Conservation (phyloP, 2,888 invertebrate species). For the Mythimna vitellina region DNA sequence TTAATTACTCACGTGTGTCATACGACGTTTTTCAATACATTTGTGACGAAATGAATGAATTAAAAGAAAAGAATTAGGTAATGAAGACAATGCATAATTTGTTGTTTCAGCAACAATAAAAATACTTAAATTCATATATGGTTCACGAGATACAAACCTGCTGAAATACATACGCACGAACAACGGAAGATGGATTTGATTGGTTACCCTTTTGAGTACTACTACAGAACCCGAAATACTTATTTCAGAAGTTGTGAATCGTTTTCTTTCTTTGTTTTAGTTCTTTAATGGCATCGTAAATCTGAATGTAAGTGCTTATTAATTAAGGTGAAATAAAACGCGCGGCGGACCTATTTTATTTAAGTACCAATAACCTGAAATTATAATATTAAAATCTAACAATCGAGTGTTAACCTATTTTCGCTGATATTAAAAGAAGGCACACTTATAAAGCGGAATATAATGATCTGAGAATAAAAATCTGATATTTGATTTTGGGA, state of each 20-base stretch:
- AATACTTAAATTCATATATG: neutral
- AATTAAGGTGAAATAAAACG: neutral
- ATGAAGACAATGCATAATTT: no score
- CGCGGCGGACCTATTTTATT: no score
- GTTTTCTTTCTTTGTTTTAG: neutral
- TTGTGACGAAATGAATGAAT: no score
- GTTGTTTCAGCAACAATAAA: no score
- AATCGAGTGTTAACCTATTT: neutral
- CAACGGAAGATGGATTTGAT: neutral
- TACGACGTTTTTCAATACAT: no score
- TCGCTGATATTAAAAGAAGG: neutral
- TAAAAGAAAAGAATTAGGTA: no score
- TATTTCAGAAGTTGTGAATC: neutral
- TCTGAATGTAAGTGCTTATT: neutral
- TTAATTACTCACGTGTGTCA: no score
- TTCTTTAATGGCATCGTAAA: neutral
- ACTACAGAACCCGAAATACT: neutral
- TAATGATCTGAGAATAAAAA: neutral
- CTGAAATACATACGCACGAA: neutral
- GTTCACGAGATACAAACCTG: neutral
- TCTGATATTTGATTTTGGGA: neutral
- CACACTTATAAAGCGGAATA: neutral
- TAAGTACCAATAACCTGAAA: conserved; percentile 24
- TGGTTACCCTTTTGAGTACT: neutral
- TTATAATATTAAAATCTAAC: no score